These are phyloP conservation scores for Lepidotrigona ventralis DNA, from an alignment of 1,140 invertebrate genomes.

Conservation along the genomic window DNA sequence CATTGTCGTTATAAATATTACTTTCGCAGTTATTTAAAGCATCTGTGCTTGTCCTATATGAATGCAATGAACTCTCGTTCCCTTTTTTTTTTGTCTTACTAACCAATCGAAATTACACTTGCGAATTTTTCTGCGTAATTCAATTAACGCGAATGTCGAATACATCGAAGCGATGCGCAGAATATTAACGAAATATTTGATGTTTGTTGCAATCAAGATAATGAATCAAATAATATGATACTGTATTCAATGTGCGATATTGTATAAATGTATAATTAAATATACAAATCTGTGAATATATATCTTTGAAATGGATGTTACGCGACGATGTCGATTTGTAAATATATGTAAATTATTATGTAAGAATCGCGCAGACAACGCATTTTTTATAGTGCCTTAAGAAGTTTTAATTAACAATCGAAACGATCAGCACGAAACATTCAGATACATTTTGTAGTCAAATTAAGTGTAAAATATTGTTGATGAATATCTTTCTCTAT, in stretches of 20 bases:
- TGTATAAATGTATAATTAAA: not conserved
- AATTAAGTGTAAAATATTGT: not conserved
- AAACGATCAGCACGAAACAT: not conserved
- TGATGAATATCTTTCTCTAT: not conserved
- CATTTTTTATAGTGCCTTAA: slow-evolving; percentile 29
- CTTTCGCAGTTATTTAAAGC: slow-evolving; percentile 56
- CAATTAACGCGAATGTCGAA: not conserved
- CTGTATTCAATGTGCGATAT: not conserved
- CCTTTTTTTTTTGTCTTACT: slow-evolving; percentile 31
- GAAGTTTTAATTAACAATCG: slow-evolving; percentile 26
- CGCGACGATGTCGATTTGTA: slow-evolving; percentile 5
- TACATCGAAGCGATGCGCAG: not conserved
- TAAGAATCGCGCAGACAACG: not conserved
- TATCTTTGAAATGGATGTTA: not conserved
- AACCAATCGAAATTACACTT: slow-evolving; percentile 9
- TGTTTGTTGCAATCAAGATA: not conserved
- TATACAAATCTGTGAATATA: not conserved
- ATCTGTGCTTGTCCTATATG: slow-evolving; percentile 26
- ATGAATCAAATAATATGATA: not conserved
- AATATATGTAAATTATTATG: slow-evolving; percentile 17
- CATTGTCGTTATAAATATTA: slow-evolving; percentile 33
- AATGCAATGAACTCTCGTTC: slow-evolving; percentile 36
- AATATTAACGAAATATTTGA: not conserved
- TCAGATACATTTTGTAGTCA: not conserved
- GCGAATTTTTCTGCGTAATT: not conserved